Conservation (phyloP, 2,797 vertebrate genomes). For the Xenopus petersii region DNA sequence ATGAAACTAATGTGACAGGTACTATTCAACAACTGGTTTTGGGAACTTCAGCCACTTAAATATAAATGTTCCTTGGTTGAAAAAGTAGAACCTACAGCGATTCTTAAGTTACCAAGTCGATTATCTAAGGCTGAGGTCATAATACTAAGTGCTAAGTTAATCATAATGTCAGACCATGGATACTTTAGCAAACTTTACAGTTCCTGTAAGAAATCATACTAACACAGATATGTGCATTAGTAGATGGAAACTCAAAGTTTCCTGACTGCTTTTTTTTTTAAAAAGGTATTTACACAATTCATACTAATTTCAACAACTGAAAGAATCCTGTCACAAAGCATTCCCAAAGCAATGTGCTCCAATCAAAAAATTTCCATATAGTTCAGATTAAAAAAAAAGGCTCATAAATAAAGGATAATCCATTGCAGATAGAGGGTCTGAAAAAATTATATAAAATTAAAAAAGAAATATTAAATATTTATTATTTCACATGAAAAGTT, state of each 20-base stretch:
- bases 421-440: constrained; percentile 80
- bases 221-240: not conserved
- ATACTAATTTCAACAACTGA: constrained; percentile 59
- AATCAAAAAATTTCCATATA: constrained; percentile 92
- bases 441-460: constrained; percentile 61
- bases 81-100: too few relatives aligned
- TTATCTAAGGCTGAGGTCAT: too few relatives aligned
- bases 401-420: constrained; percentile 90
- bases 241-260: not conserved
- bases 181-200: too few relatives aligned
- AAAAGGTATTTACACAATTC: constrained; percentile 15
- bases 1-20: too few relatives aligned
- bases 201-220: too few relatives aligned
- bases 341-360: constrained; percentile 77
- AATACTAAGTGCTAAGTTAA: too few relatives aligned
- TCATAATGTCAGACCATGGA: too few relatives aligned
- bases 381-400: constrained; percentile 79
- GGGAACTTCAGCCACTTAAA: too few relatives aligned
- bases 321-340: constrained; percentile 73
- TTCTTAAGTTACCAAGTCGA: too few relatives aligned
- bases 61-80: too few relatives aligned
- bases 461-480: constrained; percentile 54
- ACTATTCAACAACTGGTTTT: too few relatives aligned
- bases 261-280: not conserved
- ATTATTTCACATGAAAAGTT: constrained; percentile 88